Percentiles rank a stretch among this genome's conserved stretches.
phyloP scores from a whole-genome alignment of 2,113 vertebrate genomes.

The Picathartes gymnocephalus region DNA sequence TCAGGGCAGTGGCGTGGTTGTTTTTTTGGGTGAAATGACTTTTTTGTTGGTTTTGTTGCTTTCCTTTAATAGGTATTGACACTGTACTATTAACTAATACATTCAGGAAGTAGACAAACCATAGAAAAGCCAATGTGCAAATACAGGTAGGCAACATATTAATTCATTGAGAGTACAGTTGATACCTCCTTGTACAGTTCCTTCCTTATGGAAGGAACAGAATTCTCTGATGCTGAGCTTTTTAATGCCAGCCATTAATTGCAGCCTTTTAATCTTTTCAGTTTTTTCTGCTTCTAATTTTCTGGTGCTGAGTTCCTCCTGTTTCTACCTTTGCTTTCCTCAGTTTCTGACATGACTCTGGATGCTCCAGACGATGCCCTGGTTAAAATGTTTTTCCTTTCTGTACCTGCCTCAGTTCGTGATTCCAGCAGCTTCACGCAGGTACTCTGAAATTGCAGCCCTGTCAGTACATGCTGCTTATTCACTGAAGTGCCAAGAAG shows the following conservation, averaged over 20 bases:
- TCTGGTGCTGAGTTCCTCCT: background rate
- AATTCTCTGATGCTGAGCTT: background rate
- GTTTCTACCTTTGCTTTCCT: background rate
- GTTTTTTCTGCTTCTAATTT: background rate
- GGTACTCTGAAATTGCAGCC: background rate
- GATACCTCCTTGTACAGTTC: background rate
- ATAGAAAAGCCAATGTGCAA: background rate
- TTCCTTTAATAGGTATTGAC: background rate
- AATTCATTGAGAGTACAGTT: background rate
- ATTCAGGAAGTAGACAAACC: background rate
- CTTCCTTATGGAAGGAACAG: background rate
- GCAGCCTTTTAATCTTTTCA: accelerated
- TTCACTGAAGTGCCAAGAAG: background rate
- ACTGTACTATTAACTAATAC: background rate
- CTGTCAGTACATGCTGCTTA: background rate
- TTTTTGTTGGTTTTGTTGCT: background rate
- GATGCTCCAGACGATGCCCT: background rate
- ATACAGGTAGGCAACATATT: background rate
- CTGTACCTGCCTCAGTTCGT: background rate
- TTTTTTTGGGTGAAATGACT: background rate
- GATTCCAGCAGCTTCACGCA: background rate
- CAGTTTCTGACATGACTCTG: background rate
- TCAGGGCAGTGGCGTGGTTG: accelerated
- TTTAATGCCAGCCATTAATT: background rate
- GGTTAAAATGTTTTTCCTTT: background rate